Percentiles rank a stretch among this genome's conserved stretches.
phyloP scores from a whole-genome alignment of 2,113 vertebrate species.

The mouse (Mus musculus) region DNA sequence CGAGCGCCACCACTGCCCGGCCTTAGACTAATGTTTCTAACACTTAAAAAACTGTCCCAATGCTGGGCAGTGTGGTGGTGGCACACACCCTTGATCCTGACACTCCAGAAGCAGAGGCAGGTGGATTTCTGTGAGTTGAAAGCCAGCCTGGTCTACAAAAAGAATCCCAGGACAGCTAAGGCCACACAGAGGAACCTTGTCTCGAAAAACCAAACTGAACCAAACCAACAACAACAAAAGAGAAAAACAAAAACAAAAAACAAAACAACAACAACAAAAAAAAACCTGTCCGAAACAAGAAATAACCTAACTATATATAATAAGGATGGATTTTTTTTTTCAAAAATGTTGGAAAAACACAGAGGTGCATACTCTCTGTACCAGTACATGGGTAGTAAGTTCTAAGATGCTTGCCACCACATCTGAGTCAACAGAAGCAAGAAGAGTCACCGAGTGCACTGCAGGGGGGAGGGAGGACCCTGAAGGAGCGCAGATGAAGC shows the following conservation, averaged over 20 bases:
- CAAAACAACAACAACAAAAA: too few species aligned
- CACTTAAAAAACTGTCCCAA: not conserved
- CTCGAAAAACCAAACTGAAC: too few species aligned
- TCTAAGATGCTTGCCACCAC: not conserved
- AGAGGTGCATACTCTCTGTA: not conserved
- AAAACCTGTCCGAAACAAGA: not conserved
- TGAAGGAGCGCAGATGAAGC: not conserved
- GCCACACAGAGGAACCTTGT: not conserved
- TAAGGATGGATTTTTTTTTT: not conserved
- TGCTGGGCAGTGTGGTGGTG: too few species aligned
- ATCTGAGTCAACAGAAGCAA: not conserved
- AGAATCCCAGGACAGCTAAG: not conserved
- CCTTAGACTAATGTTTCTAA: not conserved
- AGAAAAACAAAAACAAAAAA: too few species aligned
- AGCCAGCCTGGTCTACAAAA: not conserved
- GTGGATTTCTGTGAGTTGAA: not conserved
- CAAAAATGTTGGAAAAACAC: not conserved
- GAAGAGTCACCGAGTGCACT: not conserved
- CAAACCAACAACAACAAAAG: too few species aligned
- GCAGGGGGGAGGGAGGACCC: not conserved
- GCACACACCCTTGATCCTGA: not conserved
- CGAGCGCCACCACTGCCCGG: too few species aligned
- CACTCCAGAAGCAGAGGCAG: not conserved
- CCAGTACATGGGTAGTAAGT: not conserved
- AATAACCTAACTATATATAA: not conserved